Conservation (phyloP, 2,888 invertebrate genomes). For the Hirtodrosophila duncani region DNA sequence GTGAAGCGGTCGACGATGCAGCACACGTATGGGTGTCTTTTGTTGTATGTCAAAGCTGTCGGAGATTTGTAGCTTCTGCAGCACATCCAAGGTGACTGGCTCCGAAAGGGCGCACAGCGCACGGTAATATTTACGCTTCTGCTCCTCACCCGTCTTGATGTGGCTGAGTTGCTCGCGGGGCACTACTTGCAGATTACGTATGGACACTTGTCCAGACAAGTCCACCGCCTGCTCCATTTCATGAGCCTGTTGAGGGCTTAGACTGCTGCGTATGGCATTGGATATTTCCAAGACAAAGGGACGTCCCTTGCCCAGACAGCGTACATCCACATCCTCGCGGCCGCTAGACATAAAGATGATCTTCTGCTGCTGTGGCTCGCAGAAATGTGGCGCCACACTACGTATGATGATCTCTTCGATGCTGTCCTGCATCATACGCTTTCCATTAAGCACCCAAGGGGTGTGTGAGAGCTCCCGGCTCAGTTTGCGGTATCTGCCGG, state of each 20-base stretch:
- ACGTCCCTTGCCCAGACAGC: constrained; percentile 93
- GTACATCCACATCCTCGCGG: constrained; percentile 97
- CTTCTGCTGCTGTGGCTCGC: constrained; percentile 59
- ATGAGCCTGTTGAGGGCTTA: constrained; percentile 80
- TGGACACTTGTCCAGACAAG: constrained; percentile 80
- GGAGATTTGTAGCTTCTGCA: constrained; percentile 79
- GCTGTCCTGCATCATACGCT: constrained; percentile 89
- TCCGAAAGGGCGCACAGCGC: constrained; percentile 84
- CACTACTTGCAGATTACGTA: constrained; percentile 83
- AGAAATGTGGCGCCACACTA: constrained; percentile 81
- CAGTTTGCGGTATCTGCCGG: constrained; percentile 87
- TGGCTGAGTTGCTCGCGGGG: constrained; percentile 83
- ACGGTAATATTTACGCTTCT: constrained; percentile 91
- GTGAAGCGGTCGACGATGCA: constrained; percentile 89
- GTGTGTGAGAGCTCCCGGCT: constrained; percentile 93
- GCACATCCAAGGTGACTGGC: constrained; percentile 79
- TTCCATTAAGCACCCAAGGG: constrained; percentile 85
- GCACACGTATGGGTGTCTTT: constrained; percentile 92
- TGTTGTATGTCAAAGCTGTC: constrained; percentile 83
- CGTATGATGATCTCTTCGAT: constrained; percentile 92
- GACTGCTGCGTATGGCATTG: constrained; percentile 82
- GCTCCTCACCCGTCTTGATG: constrained; percentile 92
- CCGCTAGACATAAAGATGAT: constrained; percentile 94
- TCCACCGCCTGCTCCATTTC: constrained; percentile 81
- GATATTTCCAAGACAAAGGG: constrained; percentile 94